Evolutionary conservation across 1,140 invertebrate species (phyloP), one percentile per base, ranked within the genome.

Genomic region (Drosophila neocordata): DNA sequence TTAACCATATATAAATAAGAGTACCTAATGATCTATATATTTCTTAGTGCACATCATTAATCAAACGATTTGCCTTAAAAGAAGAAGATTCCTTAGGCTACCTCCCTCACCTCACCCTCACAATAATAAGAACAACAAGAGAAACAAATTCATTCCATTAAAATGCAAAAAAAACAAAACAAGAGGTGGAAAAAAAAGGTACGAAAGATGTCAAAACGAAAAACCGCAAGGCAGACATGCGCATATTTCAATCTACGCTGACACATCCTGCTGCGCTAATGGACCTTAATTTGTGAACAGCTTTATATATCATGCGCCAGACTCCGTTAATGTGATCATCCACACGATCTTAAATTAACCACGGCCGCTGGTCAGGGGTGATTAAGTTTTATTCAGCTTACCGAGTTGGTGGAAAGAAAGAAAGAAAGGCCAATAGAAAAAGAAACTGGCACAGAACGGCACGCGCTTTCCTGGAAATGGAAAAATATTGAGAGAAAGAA

Each of bases 271-370:
- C 83, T 88, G 84, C 76, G 83, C 83, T 88, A 88, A 88, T 88
- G 83, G 83, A 88, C 84, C 83, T 89, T 88, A 88, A 88, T 88
- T 88, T 88, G 83, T 88, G 83, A 88, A 88, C 83, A 88, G 83
- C 79, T 88, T 88, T 89, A 88, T 88, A 88, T 89, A 88, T 89
- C 83, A 88, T 88, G 79, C 69, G 79, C 79, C 76, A 64, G 67
- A 69, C 72, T 84, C 76, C 83, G 84, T 88, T 88, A 88, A 88
- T 88, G 83, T 89, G 83, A 89, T 88, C 83, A 83, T 89, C 84
- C 79, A 88, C 83, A 88, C 79, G 83, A 87, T 88, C 82, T 48
- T 2, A 18, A 20, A 48, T 18, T 48, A 15, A 15, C 7, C 15
- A 48, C 41, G 18, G 41, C 1, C 41, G 11, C 41, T 87, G 56